Percentiles rank a stretch among this genome's conserved stretches.
phyloP scores from a whole-genome alignment of 2,113 vertebrate genomes.

The Ameiurus melas region DNA sequence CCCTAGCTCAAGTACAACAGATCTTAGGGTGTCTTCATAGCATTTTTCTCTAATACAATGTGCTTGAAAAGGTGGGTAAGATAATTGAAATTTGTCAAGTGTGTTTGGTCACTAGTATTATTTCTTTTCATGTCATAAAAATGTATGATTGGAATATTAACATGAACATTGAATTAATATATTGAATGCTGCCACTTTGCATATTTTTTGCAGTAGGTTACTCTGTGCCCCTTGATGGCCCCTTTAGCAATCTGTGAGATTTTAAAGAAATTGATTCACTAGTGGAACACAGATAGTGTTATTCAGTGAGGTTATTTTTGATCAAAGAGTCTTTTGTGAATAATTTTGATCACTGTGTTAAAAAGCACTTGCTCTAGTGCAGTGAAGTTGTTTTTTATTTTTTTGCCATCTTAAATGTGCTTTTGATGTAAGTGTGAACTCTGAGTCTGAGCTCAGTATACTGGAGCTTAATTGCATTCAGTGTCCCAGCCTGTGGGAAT shows the following conservation, averaged over 20 bases:
- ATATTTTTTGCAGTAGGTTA: constrained; percentile 51
- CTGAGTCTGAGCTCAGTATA: constrained; percentile 52
- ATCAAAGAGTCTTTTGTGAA: constrained; percentile 40
- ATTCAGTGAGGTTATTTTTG: constrained; percentile 39
- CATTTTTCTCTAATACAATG: neutral
- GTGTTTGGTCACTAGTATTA: constrained; percentile 58
- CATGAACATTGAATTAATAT: constrained; percentile 61
- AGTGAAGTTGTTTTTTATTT: neutral
- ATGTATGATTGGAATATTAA: constrained; percentile 70
- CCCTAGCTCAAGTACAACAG: neutral
- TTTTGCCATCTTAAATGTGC: neutral
- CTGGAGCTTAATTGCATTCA: constrained; percentile 63
- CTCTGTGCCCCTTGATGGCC: neutral
- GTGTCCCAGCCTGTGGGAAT: constrained; percentile 30
- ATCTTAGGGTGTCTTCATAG: neutral
- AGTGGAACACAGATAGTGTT: constrained; percentile 24
- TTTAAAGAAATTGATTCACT: constrained; percentile 39
- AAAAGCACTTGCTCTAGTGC: neutral
- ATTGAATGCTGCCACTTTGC: constrained; percentile 61
- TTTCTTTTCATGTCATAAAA: constrained; percentile 66
- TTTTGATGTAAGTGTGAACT: constrained; percentile 40
- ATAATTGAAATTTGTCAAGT: neutral
- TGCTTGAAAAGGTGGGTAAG: neutral
- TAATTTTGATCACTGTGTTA: constrained; percentile 31
- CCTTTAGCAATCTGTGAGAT: constrained; percentile 41